Evolutionary conservation across 2,113 vertebrate genomes (phyloP).

Genomic region (Callopanchax toddi): DNA sequence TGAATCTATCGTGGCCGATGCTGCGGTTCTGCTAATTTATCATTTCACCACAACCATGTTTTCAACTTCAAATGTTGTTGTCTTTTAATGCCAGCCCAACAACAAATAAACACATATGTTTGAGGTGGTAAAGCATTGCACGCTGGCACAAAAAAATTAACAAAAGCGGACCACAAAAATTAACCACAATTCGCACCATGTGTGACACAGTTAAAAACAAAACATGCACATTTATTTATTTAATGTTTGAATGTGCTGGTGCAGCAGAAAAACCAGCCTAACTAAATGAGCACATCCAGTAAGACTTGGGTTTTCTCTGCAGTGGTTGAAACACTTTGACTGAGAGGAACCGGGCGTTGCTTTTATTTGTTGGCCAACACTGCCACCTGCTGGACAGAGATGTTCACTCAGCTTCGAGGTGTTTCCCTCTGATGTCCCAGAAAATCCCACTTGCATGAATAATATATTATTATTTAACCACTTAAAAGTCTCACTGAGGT

Average conservation of each 20-base stretch:
- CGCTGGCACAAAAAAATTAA: constrained; percentile 28
- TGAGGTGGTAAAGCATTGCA: constrained; percentile 48
- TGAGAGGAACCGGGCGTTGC: background rate
- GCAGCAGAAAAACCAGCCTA: constrained; percentile 26
- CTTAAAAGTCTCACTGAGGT: too few relatives aligned
- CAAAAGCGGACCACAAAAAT: constrained; percentile 37
- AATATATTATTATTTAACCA: too few relatives aligned
- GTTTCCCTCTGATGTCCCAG: too few relatives aligned
- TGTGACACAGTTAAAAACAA: constrained; percentile 29
- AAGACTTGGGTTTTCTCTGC: constrained; percentile 10
- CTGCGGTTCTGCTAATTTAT: constrained; percentile 35
- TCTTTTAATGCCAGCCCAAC: constrained; percentile 28
- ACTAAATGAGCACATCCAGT: constrained; percentile 17
- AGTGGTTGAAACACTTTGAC: constrained; percentile 3
- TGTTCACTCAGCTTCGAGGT: too few relatives aligned
- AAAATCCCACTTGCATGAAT: too few relatives aligned
- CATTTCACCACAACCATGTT: constrained; percentile 17
- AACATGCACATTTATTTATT: constrained; percentile 12
- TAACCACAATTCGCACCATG: constrained; percentile 40
- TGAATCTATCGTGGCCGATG: constrained; percentile 1
- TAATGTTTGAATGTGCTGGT: constrained; percentile 8
- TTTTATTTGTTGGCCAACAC: constrained; percentile 57
- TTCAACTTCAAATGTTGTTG: constrained; percentile 30
- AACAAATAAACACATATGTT: constrained; percentile 54
- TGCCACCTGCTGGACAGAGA: constrained; percentile 64